These are phyloP conservation scores for Chelon auratus DNA, from an alignment of 2,797 vertebrate species.

Conservation along the genomic window DNA sequence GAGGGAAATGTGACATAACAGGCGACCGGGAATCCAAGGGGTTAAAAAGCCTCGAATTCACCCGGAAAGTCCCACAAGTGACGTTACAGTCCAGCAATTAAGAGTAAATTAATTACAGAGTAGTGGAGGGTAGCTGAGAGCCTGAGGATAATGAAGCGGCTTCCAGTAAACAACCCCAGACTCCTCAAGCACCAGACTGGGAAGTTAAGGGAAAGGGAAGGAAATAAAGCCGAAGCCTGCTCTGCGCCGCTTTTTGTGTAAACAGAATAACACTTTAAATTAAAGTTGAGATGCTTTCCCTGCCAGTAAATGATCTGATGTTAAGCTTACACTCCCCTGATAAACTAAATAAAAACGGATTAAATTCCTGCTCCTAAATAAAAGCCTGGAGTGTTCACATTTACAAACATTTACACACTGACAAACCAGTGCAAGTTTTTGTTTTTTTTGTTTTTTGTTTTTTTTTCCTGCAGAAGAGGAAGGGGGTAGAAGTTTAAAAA, in stretches of 20 bases:
- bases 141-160: constrained; percentile 57
- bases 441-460: too few relatives aligned
- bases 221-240: constrained; percentile 16
- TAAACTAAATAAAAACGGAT: too few relatives aligned
- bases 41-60: constrained; percentile 77
- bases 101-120: constrained; percentile 93
- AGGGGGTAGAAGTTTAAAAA: background rate
- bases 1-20: background rate
- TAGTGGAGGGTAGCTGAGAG: constrained; percentile 79
- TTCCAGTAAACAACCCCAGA: constrained; percentile 75
- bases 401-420: background rate
- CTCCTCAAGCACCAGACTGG: constrained; percentile 18
- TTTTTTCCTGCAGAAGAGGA: background rate
- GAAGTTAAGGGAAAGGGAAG: background rate
- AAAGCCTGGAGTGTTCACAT: constrained; percentile 23
- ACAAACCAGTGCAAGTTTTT: constrained; percentile 42
- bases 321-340: too few relatives aligned
- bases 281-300: background rate
- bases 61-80: constrained; percentile 92
- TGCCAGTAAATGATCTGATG: background rate
- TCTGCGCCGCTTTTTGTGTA: too few relatives aligned
- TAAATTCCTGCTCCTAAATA: background rate
- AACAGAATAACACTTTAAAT: too few relatives aligned
- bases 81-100: constrained; percentile 90
- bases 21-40: constrained; percentile 52